Percentiles rank a stretch among this genome's conserved stretches.
Evolutionary conservation across 37 sponge, comb jelly and placozoan genomes (phyloP).

Genomic region (Haliclona indistincta): DNA sequence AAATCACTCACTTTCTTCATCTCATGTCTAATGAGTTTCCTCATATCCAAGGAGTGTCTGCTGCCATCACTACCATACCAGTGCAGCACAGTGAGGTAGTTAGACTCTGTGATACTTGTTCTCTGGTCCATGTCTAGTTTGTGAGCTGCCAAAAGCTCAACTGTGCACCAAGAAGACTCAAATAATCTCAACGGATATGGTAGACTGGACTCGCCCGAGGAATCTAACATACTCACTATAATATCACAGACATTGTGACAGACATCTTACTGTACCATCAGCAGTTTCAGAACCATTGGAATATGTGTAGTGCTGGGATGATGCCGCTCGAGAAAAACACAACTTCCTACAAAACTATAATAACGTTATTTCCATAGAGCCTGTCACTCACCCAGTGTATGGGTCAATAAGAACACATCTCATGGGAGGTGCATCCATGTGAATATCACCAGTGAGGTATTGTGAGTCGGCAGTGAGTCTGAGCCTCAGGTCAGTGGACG

Average conservation of each 20-base stretch:
- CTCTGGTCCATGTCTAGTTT: neutral
- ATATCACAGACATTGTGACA: neutral
- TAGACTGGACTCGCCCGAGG: neutral
- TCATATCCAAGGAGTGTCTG: conserved; percentile 14
- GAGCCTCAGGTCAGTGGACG: conserved; percentile 3
- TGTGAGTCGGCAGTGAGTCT: conserved; percentile 12
- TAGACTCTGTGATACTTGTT: neutral
- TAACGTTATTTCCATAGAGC: neutral
- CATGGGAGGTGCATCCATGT: conserved; percentile 47
- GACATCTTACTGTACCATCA: neutral
- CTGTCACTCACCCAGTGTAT: conserved; percentile 33
- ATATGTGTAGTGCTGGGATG: conserved; percentile 19
- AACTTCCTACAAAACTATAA: conserved; percentile 3
- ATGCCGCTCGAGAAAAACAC: conserved; percentile 37
- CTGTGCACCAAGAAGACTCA: conserved; percentile 20
- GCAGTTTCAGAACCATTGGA: neutral
- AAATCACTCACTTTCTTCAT: conserved; percentile 19
- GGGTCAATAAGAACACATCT: conserved; percentile 42
- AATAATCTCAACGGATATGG: conserved; percentile 43
- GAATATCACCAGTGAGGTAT: conserved; percentile 40
- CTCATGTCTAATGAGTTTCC: conserved; percentile 23
- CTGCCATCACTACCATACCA: conserved; percentile 38
- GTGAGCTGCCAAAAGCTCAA: conserved; percentile 22
- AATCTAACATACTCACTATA: neutral
- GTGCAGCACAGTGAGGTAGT: conserved; percentile 17